These are phyloP conservation scores for Ascidia mentula DNA, from an alignment of 23 tunicate species.

Conservation along the genomic window DNA sequence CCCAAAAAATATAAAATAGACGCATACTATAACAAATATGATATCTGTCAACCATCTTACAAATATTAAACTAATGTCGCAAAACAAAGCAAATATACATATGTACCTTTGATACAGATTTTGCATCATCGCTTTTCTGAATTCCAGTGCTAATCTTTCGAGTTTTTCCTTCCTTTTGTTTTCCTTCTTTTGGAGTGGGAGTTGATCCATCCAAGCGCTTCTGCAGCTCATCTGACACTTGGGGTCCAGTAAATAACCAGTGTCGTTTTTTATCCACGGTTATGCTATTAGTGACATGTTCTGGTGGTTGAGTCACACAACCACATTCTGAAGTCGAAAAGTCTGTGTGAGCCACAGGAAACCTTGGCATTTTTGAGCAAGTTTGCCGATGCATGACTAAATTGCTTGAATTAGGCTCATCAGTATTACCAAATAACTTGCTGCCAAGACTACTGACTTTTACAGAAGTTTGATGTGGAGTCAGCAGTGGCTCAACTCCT, in stretches of 20 bases:
- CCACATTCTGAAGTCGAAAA: constrained; percentile 11
- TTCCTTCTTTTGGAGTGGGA: background rate
- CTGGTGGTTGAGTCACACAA: background rate
- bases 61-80: background rate
- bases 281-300: background rate
- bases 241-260: constrained; percentile 46
- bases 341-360: constrained; percentile 9
- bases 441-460: background rate
- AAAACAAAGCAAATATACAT: background rate
- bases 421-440: background rate
- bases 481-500: background rate
- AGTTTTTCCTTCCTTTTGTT: background rate
- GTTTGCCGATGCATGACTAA: background rate
- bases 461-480: background rate
- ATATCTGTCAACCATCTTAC: too few relatives aligned
- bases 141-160: background rate
- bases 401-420: background rate
- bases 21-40: background rate
- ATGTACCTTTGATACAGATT: background rate
- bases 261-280: constrained; percentile 61
- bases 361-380: background rate
- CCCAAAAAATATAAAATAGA: background rate
- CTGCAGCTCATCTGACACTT: constrained; percentile 49
- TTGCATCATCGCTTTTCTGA: background rate
- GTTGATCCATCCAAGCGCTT: constrained; percentile 43